Conservation (phyloP, 1,140 invertebrate species). For the Apis cerana region DNA sequence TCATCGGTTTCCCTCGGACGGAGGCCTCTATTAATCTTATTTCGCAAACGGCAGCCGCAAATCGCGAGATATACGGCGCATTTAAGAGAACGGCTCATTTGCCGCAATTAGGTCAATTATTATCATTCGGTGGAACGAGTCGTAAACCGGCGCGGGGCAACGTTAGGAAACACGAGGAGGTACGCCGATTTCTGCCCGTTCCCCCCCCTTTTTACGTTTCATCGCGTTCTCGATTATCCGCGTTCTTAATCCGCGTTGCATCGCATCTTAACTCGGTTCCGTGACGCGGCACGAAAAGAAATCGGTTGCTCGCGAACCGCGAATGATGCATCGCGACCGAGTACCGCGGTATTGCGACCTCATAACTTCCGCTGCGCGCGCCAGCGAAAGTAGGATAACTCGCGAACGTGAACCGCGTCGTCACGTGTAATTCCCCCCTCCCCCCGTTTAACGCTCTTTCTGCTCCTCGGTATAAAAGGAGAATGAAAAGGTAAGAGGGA, state of each 20-base stretch:
- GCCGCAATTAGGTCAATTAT: conserved; percentile 60
- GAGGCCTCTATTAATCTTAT: conserved; percentile 23
- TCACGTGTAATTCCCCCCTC: neutral
- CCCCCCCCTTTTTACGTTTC: neutral
- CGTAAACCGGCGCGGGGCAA: conserved; percentile 28
- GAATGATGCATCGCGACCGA: conserved; percentile 38
- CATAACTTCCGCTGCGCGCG: conserved; percentile 28
- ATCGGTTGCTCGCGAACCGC: conserved; percentile 20
- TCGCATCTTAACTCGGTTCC: conserved; percentile 7
- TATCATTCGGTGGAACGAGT: conserved; percentile 44
- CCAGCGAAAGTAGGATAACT: conserved; percentile 52
- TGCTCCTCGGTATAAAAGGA: no score
- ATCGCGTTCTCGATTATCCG: neutral
- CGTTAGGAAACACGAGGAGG: neutral
- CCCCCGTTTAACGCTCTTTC: no score
- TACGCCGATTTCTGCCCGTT: neutral
- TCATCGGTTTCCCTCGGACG: conserved; percentile 10
- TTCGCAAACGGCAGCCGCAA: conserved; percentile 20
- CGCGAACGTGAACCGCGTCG: neutral
- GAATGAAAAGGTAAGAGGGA: no score
- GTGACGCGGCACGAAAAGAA: conserved; percentile 45
- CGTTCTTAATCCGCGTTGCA: conserved; percentile 1
- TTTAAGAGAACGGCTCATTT: conserved; percentile 44
- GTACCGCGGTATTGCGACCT: conserved; percentile 42
- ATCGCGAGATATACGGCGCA: conserved; percentile 30